Base-by-base conservation (phyloP, 1,140 invertebrate genomes). In the Eupristina koningsbergeri region DNA sequence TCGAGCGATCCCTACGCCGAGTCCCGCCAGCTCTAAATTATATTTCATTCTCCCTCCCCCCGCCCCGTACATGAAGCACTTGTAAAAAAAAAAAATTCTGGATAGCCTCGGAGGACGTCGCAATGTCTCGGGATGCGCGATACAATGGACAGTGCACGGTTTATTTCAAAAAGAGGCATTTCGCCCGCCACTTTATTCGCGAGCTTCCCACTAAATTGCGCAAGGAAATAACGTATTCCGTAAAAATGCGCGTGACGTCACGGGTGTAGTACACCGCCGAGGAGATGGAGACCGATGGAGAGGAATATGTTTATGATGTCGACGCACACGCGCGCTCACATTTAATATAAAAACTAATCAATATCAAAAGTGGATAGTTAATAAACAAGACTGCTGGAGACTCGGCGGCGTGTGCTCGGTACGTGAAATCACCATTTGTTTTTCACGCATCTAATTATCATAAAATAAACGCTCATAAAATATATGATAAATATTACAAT, bases 401-500 rank as follows among this genome's bases (percentile, higher is more conserved):
- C n/a, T n/a, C n/a, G n/a, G n/a, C n/a, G n/a, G n/a, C n/a, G n/a
- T n/a, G n/a, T n/a, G n/a, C n/a, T 58, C 1, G 39, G 19, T 22
- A 64, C 77, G 69, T 80, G 53, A 63, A 80, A 80, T 84, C 77
- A 80, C 11, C 77, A 64, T 84, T 84, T 84, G 71, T 84, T 84
- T 80, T 80, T 84, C 63, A 83, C 47, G 61, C 75, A 71, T 79
- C 31, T 61, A 67, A 83, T 83, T 83, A 79, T 83, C 81, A 63
- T 73, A 73, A 83, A 79, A 53, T 58, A 29, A 77, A 36, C 41
- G 39, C n/a, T 29, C 73, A 45, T 47, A 39, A 80, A 79, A 74
- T 64, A 74, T 61, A 78, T 84, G 63, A 80, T 79, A 77, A 80
- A 74, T 74, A 80, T 79, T 79, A 83, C 82, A 80, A 84, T 84